These are phyloP conservation scores for Neomicropteryx cornuta DNA, from an alignment of 1,140 invertebrate species.

Conservation along the genomic window DNA sequence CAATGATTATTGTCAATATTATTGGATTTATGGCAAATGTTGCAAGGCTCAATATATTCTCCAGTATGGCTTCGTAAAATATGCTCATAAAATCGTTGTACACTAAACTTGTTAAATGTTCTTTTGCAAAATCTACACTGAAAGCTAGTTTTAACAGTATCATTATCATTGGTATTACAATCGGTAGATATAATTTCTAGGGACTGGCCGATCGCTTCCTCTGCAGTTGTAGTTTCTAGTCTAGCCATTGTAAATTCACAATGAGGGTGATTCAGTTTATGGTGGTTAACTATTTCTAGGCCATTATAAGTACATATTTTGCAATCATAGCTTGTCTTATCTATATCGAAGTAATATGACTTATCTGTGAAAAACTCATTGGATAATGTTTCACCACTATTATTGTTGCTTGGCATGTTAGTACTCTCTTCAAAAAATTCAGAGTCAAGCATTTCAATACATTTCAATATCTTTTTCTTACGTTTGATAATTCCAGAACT, in stretches of 20 bases:
- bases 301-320: conserved; percentile 45
- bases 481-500: conserved; percentile 24
- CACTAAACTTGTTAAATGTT: conserved; percentile 21
- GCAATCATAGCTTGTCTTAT: conserved; percentile 34
- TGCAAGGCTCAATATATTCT: conserved; percentile 53
- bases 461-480: too few species aligned
- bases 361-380: conserved; percentile 27
- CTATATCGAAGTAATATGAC: conserved; percentile 28
- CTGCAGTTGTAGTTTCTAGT: conserved; percentile 36
- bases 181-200: conserved; percentile 22
- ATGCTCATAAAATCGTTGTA: conserved; percentile 52
- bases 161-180: too few species aligned
- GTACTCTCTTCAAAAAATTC: not conserved
- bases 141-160: too few species aligned
- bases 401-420: not conserved
- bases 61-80: conserved; percentile 57
- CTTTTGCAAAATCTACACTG: conserved; percentile 41
- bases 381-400: conserved; percentile 12
- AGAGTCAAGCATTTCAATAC: too few species aligned
- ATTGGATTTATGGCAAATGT: too few species aligned
- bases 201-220: conserved; percentile 26
- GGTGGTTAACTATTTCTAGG: conserved; percentile 53
- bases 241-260: conserved; percentile 53
- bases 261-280: conserved; percentile 46
- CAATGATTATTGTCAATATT: conserved; percentile 13